Base-by-base conservation (phyloP, 2,113 vertebrate species). In the Drymodes brunneopygia region DNA sequence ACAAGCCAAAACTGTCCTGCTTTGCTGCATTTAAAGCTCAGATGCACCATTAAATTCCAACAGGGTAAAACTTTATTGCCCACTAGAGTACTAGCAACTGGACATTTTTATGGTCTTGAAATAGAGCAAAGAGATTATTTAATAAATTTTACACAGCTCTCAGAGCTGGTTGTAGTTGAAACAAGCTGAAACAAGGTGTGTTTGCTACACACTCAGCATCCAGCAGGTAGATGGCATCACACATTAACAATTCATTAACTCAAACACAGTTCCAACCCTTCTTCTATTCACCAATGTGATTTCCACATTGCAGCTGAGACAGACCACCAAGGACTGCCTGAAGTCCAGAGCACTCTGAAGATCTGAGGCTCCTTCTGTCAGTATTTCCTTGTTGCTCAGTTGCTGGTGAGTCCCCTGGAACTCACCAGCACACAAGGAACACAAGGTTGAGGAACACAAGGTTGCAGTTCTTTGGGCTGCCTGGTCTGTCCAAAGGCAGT, bases 321-420 rank as follows among this genome's bases (percentile, higher is more conserved):
- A 44, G 33, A 40, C 10, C n/a, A 28, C 31, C 17, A 42, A 72
- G 36, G 31, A 25, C 13, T 36, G 9, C 53, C 64, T 27, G 57
- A 88, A 88, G 44, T 21, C 22, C 53, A 48, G 19, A 38, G 44
- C 33, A 62, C 33, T 58, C 22, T 20, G 10, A 61, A 71, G 45
- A 56, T 3, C 9, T 23, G 20, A 5, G 16, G 7, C 18, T 69
- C 23, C 12, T 78, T 64, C 40, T 27, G 18, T 56, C 56, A 67
- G 11, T 22, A 19, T 27, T 58, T 65, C 12, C 18, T 45, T 47
- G 24, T 7, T 5, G 1, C n/a, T 72, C 20, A 15, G 0, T 4
- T 58, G 28, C 57, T 28, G 21, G 23, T 20, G 24, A 62, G 42
- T 56, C 14, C 5, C 0, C 15, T 12, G 18, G 13, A 20, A 16